Evolutionary conservation across 2,113 vertebrate species (phyloP), one percentile per base, ranked within the genome.

Genomic region (Nothocercus julius): DNA sequence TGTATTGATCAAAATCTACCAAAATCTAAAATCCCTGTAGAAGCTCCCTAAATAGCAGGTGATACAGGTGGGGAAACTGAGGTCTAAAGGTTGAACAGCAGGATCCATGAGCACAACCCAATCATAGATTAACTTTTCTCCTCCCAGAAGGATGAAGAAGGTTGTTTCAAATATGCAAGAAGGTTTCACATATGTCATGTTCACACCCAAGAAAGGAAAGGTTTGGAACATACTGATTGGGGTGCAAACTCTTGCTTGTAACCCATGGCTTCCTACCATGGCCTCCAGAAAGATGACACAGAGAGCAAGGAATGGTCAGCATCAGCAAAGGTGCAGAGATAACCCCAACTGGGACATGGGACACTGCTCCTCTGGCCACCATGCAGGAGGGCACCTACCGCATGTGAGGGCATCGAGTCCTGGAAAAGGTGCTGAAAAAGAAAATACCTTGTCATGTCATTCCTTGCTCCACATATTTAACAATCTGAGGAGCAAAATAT

Each of bases 211-310:
- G 30, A 27, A 2, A 81, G 38, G 34, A 86, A 86, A 32, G 44
- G 59, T 73, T 92, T 85, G 69, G 49, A 84, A 20, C 13, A 58
- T 3, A 1, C 2, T 4, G 7, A 27, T 20, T 0, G 3, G 20
- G 25, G 5, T 80, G 6, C 44, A 44, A 13, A 16, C 14, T 27
- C 20, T 72, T 12, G 10, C 18, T 28, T 34, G 22, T 0, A 0
- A 38, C 16, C 27, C 67, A 75, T 38, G 67, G 19, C 19, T 67
- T 68, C 68, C 78, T 8, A 1, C 58, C 12, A 34, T 11, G 30
- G 58, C 30, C 58, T 34, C 17, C 58, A 61, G n/a, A 20, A 61
- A 18, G 13, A 8, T 53, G 25, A 27, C 13, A 14, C 13, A 17
- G 51, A 53, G 51, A 32, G n/a, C 58, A 32, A 34, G 58, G 14